These are phyloP conservation scores for Phocides pigmalion DNA, from an alignment of 1,140 invertebrate genomes.

Conservation along the genomic window DNA sequence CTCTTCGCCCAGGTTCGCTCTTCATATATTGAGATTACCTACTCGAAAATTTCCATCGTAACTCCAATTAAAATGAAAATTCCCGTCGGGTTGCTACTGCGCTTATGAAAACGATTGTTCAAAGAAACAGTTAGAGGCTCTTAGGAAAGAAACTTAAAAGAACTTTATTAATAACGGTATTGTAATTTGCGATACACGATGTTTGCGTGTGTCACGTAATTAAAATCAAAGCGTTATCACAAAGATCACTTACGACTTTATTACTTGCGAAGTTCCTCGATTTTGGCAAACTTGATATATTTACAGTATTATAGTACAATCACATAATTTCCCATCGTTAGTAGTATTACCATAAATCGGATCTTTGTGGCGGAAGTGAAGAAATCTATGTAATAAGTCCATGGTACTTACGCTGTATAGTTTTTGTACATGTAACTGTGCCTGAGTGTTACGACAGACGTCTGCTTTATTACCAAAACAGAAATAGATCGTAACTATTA, in stretches of 20 bases:
- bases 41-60: slow-evolving; percentile 43
- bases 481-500: neutral
- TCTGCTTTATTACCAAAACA: slow-evolving; percentile 13
- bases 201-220: slow-evolving; percentile 13
- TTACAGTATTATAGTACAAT: neutral
- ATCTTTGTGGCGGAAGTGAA: too few relatives aligned
- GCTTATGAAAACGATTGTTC: slow-evolving; percentile 35
- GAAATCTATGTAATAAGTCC: too few relatives aligned
- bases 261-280: neutral
- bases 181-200: slow-evolving; percentile 9
- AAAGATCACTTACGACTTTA: slow-evolving; percentile 1
- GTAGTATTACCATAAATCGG: too few relatives aligned
- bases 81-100: slow-evolving; percentile 30
- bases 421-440: neutral
- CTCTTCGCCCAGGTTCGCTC: slow-evolving; percentile 15
- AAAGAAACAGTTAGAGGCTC: slow-evolving; percentile 27
- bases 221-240: slow-evolving; percentile 30
- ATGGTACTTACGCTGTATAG: too few relatives aligned
- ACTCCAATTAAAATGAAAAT: slow-evolving; percentile 48
- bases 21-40: slow-evolving; percentile 36
- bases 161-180: slow-evolving; percentile 15
- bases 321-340: too few relatives aligned
- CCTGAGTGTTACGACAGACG: neutral
- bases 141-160: slow-evolving; percentile 8
- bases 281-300: neutral